Conservation (phyloP, 1,140 invertebrate species). For the Tigriopus japonicus region DNA sequence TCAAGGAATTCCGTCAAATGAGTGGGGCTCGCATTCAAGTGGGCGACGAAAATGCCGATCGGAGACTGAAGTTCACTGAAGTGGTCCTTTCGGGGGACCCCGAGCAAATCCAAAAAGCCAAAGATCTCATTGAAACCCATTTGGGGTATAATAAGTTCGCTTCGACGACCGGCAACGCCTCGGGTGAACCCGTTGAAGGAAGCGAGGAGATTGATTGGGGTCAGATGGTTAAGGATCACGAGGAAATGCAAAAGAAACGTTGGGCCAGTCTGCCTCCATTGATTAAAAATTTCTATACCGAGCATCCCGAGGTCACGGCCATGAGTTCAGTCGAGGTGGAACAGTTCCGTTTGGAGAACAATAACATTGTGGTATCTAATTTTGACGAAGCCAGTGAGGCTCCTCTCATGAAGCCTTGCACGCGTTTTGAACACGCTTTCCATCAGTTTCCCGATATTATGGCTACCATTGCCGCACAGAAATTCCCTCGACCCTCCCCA, state of each 20-base stretch:
- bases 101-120: not conserved
- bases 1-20: not conserved
- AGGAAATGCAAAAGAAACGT: conserved; percentile 31
- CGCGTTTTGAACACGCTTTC: conserved; percentile 67
- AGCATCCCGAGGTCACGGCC: conserved; percentile 44
- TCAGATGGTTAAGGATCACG: conserved; percentile 23
- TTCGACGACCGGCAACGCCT: too few species aligned
- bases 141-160: not conserved
- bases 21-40: not conserved
- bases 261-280: conserved; percentile 43
- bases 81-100: not conserved
- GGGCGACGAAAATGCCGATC: not conserved
- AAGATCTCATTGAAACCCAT: not conserved
- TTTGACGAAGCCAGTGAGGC: conserved; percentile 19
- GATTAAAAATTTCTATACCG: conserved; percentile 63
- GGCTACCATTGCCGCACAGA: conserved; percentile 55
- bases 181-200: conserved; percentile 3
- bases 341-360: conserved; percentile 28
- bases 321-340: conserved; percentile 41
- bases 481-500: conserved; percentile 63
- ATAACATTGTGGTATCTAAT: conserved; percentile 16
- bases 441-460: conserved; percentile 57
- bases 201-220: conserved; percentile 27
- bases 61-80: too few species aligned
- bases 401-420: conserved; percentile 59